A percentile compares a stretch with the other conserved stretches of the same genome.
Evolutionary conservation across 2,797 vertebrate genomes (phyloP).

Genomic region (Propithecus deckenii): DNA sequence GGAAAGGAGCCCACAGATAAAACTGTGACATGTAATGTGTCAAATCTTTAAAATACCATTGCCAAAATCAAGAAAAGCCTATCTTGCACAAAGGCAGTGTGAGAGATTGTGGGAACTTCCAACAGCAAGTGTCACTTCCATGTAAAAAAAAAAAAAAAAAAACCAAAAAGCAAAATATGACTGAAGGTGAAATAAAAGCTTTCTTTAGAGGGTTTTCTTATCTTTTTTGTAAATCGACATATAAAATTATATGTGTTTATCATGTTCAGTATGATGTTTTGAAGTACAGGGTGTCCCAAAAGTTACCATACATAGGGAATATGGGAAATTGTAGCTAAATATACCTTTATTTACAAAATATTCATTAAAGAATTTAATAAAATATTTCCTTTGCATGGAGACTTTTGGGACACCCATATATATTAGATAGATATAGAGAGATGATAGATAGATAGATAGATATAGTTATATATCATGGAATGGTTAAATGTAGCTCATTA

Average conservation of each 20-base stretch:
- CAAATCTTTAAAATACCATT: not conserved
- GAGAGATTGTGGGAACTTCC: not conserved
- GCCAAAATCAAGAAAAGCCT: conserved; percentile 10
- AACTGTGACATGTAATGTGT: not conserved
- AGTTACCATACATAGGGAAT: no score
- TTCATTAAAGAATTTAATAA: no score
- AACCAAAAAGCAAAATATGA: not conserved
- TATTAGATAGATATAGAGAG: no score
- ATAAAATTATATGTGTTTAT: not conserved
- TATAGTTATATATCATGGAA: not conserved
- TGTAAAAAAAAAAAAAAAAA: no score
- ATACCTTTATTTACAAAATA: no score
- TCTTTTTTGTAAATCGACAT: not conserved
- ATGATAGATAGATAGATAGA: no score
- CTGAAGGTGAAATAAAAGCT: not conserved
- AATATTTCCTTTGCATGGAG: no score
- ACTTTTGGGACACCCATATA: no score
- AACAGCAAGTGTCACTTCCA: not conserved
- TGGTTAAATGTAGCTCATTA: not conserved
- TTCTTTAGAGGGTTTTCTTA: not conserved
- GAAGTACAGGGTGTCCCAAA: not conserved
- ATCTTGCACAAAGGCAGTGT: not conserved
- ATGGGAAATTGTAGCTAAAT: no score
- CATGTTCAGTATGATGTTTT: not conserved
- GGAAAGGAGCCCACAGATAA: not conserved